Percentiles rank a stretch among this genome's conserved stretches.
Evolutionary conservation across 2,797 vertebrate species (phyloP).

Genomic region (Muscicapa striata): DNA sequence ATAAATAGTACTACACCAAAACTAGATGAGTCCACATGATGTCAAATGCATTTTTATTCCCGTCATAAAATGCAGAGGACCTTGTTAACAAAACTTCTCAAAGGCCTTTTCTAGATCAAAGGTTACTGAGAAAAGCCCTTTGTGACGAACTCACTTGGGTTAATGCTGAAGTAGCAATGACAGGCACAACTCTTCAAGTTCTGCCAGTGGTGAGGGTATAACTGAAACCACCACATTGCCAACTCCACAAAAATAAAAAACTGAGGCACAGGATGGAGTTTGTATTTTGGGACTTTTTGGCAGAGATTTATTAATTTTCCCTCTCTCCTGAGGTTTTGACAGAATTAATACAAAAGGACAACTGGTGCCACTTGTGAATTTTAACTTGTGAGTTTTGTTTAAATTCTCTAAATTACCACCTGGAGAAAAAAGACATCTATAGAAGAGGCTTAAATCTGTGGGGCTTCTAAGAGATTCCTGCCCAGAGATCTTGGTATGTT

Average conservation of each 20-base stretch:
- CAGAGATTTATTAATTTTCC: background rate
- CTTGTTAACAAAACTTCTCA: background rate
- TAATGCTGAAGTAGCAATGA: background rate
- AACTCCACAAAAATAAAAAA: background rate
- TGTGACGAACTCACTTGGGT: background rate
- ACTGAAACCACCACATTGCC: background rate
- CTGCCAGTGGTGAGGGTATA: background rate
- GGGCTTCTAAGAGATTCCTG: background rate
- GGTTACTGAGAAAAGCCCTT: background rate
- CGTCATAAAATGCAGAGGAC: background rate
- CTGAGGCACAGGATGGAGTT: background rate
- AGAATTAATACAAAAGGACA: background rate
- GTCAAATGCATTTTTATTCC: background rate
- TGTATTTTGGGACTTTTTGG: background rate
- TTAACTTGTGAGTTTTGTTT: background rate
- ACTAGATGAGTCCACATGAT: rapidly evolving
- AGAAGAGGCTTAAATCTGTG: background rate
- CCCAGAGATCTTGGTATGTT: background rate
- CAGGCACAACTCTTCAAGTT: background rate
- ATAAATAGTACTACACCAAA: background rate
- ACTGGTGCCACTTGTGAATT: background rate
- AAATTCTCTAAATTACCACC: background rate
- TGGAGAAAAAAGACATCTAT: background rate
- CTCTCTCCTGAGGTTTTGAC: background rate
- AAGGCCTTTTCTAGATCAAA: background rate